Percentiles rank a stretch among this genome's conserved stretches.
These are phyloP conservation scores for Abscondita cerata DNA, from an alignment of 2,888 invertebrate species.

Conservation along the genomic window DNA sequence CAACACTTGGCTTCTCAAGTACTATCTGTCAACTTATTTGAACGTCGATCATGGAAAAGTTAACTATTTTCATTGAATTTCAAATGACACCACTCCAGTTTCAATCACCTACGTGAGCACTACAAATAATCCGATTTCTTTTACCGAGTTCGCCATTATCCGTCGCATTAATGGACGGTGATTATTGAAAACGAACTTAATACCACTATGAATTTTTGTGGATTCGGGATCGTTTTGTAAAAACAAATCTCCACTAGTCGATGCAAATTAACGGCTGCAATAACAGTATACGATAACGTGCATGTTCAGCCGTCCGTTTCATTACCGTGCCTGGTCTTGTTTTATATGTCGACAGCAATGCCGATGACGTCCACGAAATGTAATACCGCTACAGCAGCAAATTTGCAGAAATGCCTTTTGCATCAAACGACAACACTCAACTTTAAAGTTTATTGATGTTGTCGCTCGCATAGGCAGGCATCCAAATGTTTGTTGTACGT, in stretches of 20 bases:
- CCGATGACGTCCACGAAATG: slow-evolving; percentile 27
- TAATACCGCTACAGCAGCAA: slow-evolving; percentile 18
- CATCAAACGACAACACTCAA: slow-evolving; percentile 25
- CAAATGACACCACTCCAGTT: slow-evolving; percentile 43
- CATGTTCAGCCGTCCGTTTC: slow-evolving; percentile 34
- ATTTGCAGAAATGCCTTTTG: slow-evolving; percentile 25
- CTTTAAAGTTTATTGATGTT: slow-evolving; percentile 27
- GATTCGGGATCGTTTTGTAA: slow-evolving; percentile 1
- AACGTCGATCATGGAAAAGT: slow-evolving; percentile 43
- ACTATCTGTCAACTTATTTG: slow-evolving; percentile 46
- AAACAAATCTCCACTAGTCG: slow-evolving; percentile 19
- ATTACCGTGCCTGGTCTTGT: slow-evolving; percentile 31
- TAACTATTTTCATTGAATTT: slow-evolving; percentile 46
- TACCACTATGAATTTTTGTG: neutral
- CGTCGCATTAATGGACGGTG: no score
- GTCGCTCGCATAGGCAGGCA: slow-evolving; percentile 24
- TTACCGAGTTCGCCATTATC: no score
- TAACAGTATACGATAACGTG: slow-evolving; percentile 37
- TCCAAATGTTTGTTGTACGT: slow-evolving; percentile 13
- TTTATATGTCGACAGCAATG: slow-evolving; percentile 36
- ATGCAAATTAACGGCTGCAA: slow-evolving; percentile 40
- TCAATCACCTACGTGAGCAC: slow-evolving; percentile 33
- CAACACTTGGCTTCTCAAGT: slow-evolving; percentile 38
- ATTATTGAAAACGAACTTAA: no score
- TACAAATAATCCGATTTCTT: no score